These are phyloP conservation scores for Trididemnum nubilum DNA, from an alignment of 23 tunicate genomes.

Conservation along the genomic window DNA sequence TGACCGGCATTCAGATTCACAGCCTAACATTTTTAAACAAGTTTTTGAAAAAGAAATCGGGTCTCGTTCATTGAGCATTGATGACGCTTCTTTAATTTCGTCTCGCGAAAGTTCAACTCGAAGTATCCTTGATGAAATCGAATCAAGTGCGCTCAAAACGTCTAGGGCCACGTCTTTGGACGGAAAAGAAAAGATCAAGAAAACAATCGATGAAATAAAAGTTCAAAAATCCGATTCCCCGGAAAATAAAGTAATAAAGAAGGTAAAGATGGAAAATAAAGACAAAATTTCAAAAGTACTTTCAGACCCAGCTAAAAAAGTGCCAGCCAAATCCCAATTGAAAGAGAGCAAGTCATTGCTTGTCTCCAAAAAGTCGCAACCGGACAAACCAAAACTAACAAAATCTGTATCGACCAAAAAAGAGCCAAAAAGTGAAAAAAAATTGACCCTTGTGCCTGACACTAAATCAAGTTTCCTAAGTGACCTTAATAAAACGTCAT, in stretches of 20 bases:
- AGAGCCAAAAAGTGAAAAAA: slow-evolving; percentile 59
- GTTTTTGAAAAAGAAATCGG: neutral
- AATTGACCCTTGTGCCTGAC: slow-evolving; percentile 35
- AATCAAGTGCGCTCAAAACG: neutral
- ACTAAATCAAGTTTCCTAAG: slow-evolving; percentile 45
- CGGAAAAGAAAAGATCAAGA: neutral
- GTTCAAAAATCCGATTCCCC: neutral
- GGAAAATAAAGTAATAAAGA: slow-evolving; percentile 17
- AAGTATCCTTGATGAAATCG: neutral
- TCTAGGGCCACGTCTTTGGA: slow-evolving; percentile 25
- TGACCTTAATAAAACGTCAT: slow-evolving; percentile 58
- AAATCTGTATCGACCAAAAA: slow-evolving; percentile 23
- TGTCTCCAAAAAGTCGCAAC: neutral
- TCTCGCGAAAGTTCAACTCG: neutral
- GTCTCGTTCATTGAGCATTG: neutral
- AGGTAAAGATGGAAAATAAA: slow-evolving; percentile 23
- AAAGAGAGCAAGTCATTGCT: neutral
- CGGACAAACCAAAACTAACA: neutral
- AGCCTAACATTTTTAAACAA: neutral
- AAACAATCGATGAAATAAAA: slow-evolving; percentile 9
- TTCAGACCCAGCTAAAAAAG: slow-evolving; percentile 51
- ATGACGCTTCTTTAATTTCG: neutral
- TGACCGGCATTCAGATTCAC: neutral
- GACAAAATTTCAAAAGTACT: slow-evolving; percentile 43
- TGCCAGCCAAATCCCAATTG: neutral